phyloP scores from a whole-genome alignment of 1,140 invertebrate genomes.

The Mactra quadrangularis region DNA sequence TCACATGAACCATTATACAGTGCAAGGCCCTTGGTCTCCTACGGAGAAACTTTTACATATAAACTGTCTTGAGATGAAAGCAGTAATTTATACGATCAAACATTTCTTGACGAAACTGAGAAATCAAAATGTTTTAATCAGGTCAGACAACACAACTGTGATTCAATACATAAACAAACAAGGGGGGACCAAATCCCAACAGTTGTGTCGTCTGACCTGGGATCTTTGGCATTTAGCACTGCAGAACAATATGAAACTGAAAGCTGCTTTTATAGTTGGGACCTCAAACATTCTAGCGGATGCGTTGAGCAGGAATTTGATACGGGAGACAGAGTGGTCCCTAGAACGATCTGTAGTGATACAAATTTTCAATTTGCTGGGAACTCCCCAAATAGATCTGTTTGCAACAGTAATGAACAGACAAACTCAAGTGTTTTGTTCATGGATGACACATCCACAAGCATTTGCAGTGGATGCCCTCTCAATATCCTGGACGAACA shows the following conservation, averaged over 20 bases:
- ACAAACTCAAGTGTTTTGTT: slow-evolving; percentile 46
- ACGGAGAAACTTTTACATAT: slow-evolving; percentile 37
- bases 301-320: slow-evolving; percentile 3
- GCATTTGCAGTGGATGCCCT: no score
- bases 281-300: slow-evolving; percentile 29
- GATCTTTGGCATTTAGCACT: no score
- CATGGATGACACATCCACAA: no score
- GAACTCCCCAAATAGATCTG: slow-evolving; percentile 50
- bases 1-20: slow-evolving; percentile 18
- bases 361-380: slow-evolving; percentile 34
- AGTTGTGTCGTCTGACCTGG: slow-evolving; percentile 32
- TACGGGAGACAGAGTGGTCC: slow-evolving; percentile 49
- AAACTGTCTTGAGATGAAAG: slow-evolving; percentile 56
- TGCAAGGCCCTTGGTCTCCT: slow-evolving; percentile 48
- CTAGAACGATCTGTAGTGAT: slow-evolving; percentile 45
- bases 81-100: no score
- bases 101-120: slow-evolving; percentile 56
- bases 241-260: no score
- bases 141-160: no score
- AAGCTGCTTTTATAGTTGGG: slow-evolving; percentile 39
- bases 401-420: slow-evolving; percentile 42
- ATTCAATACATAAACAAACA: no score
- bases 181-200: slow-evolving; percentile 29
- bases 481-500: no score
- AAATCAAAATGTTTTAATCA: slow-evolving; percentile 29